phyloP scores from a whole-genome alignment of 2,888 invertebrate species.

The Caenorhabditis sp. region DNA sequence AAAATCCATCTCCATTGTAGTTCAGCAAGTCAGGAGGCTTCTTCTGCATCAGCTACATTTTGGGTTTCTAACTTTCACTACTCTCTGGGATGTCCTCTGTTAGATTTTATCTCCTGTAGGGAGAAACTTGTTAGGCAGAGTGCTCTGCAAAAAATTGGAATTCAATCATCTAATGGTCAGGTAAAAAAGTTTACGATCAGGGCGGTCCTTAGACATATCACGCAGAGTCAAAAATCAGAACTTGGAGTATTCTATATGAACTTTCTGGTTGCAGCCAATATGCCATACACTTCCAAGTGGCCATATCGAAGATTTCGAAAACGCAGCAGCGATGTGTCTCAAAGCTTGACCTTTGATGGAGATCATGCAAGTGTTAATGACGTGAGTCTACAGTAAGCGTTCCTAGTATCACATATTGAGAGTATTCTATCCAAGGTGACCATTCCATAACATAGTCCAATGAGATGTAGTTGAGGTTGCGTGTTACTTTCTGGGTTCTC shows the following conservation, averaged over 20 bases:
- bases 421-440: too few relatives aligned
- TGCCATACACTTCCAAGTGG: constrained; percentile 8
- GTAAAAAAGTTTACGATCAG: too few relatives aligned
- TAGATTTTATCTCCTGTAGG: neutral
- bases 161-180: too few relatives aligned
- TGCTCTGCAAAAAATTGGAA: neutral
- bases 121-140: neutral
- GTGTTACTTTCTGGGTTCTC: too few relatives aligned
- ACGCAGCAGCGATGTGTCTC: too few relatives aligned
- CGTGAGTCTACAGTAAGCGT: neutral
- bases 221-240: too few relatives aligned
- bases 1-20: neutral
- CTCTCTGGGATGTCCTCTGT: neutral
- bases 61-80: neutral
- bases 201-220: too few relatives aligned
- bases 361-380: neutral
- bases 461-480: too few relatives aligned
- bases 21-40: neutral
- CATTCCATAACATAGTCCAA: too few relatives aligned
- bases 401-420: too few relatives aligned
- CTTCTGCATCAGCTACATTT: neutral
- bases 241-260: too few relatives aligned
- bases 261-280: neutral
- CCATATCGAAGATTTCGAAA: neutral
- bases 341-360: neutral